Evolutionary conservation across 2,888 invertebrate species (phyloP).

Genomic region (Agrypnus murinus): DNA sequence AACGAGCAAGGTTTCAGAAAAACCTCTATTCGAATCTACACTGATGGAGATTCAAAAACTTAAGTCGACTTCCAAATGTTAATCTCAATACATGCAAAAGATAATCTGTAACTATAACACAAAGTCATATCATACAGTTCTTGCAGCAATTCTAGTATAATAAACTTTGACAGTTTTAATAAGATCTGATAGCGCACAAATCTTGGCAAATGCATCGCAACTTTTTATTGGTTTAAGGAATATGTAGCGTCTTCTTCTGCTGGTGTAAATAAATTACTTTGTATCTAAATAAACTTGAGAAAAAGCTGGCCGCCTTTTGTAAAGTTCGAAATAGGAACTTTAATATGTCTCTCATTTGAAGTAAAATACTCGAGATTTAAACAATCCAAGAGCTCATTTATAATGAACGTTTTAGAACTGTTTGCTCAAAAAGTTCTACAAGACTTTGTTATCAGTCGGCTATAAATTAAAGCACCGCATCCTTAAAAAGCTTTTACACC

Average conservation of each 20-base stretch:
- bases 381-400: conserved; percentile 49
- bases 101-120: conserved; percentile 4
- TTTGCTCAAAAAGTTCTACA: conserved; percentile 48
- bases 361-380: conserved; percentile 45
- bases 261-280: conserved; percentile 21
- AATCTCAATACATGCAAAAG: not conserved
- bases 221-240: conserved; percentile 10
- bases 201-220: conserved; percentile 21
- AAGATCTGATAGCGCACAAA: conserved; percentile 19
- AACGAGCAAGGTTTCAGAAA: not conserved
- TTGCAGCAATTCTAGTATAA: not conserved
- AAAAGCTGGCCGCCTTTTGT: conserved; percentile 10
- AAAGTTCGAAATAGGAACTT: conserved; percentile 29
- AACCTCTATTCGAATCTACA: not conserved
- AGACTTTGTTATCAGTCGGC: conserved; percentile 52
- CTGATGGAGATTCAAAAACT: not conserved
- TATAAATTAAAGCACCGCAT: conserved; percentile 51
- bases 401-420: conserved; percentile 47
- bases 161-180: conserved; percentile 27
- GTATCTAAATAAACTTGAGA: conserved; percentile 14
- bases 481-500: conserved; percentile 51
- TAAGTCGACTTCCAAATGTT: conserved; percentile 8
- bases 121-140: conserved; percentile 17
- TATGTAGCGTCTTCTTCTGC: not conserved
- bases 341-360: conserved; percentile 45